phyloP scores from a whole-genome alignment of 2,888 invertebrate species.

The Hecatera dysodea region DNA sequence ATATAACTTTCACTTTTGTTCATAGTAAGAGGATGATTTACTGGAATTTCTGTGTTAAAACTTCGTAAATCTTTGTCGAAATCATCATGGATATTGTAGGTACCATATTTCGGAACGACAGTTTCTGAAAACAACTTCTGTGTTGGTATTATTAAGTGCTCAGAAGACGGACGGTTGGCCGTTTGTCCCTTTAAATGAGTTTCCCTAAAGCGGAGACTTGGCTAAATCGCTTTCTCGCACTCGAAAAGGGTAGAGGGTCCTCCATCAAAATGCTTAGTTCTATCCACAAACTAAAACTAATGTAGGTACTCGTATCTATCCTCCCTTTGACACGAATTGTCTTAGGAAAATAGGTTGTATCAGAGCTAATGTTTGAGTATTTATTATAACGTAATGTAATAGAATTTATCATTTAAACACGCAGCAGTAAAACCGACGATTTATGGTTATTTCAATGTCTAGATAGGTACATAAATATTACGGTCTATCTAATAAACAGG shows the following conservation, averaged over 20 bases:
- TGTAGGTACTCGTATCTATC: constrained; percentile 27
- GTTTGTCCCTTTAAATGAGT: constrained; percentile 62
- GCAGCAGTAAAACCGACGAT: not conserved
- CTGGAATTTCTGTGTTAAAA: not conserved
- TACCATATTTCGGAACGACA: constrained; percentile 25
- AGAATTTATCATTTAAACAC: not conserved
- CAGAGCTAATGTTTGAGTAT: constrained; percentile 1
- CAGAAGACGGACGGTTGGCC: constrained; percentile 43
- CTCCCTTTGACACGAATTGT: constrained; percentile 20
- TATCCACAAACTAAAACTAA: constrained; percentile 48
- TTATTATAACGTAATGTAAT: not conserved
- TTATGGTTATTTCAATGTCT: constrained; percentile 8
- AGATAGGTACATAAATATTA: not conserved
- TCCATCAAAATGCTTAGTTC: constrained; percentile 53
- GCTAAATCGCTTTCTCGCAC: constrained; percentile 56
- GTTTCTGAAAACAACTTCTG: constrained; percentile 40
- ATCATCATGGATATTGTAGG: constrained; percentile 18
- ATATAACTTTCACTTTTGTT: constrained; percentile 15
- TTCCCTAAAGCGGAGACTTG: constrained; percentile 54
- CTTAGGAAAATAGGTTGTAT: constrained; percentile 16
- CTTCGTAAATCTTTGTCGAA: constrained; percentile 2
- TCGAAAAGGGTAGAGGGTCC: constrained; percentile 52
- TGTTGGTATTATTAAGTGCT: constrained; percentile 53
- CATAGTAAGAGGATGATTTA: not conserved
- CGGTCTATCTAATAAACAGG: not conserved